Evolutionary conservation across 2,888 invertebrate genomes (phyloP).

Genomic region (Zygothrica quintamaculata): DNA sequence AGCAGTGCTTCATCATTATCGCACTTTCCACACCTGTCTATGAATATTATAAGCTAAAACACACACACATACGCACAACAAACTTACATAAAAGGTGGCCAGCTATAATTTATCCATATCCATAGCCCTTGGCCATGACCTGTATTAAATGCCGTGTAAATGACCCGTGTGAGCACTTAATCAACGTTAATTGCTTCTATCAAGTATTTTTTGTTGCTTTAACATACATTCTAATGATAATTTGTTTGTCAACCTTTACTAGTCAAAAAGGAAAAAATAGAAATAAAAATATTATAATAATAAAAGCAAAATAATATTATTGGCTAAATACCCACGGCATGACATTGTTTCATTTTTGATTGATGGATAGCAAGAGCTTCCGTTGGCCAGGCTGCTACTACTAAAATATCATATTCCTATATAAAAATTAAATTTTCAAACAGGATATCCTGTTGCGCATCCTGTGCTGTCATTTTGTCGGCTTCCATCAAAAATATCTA

Average conservation of each 20-base stretch:
- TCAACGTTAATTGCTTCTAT: constrained; percentile 67
- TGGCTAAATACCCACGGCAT: constrained; percentile 44
- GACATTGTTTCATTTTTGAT: constrained; percentile 57
- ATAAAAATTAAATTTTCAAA: constrained; percentile 52
- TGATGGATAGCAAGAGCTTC: constrained; percentile 56
- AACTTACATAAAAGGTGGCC: constrained; percentile 17
- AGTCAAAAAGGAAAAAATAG: no score
- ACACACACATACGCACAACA: constrained; percentile 38
- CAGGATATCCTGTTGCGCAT: constrained; percentile 68
- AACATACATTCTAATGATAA: no score
- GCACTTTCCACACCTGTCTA: constrained; percentile 27
- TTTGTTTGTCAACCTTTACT: constrained; percentile 69
- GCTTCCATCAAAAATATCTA: no score
- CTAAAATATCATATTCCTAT: no score
- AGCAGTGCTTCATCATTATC: constrained; percentile 23
- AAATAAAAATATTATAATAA: constrained; percentile 18
- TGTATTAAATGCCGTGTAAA: constrained; percentile 45
- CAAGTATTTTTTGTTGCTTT: no score
- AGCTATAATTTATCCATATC: constrained; percentile 15
- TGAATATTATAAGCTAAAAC: constrained; percentile 3
- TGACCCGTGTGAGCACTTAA: constrained; percentile 68
- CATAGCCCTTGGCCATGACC: not conserved
- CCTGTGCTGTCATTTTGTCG: constrained; percentile 33
- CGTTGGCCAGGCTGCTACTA: constrained; percentile 4
- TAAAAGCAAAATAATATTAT: no score